Evolutionary conservation across 2,113 vertebrate species (phyloP).

Genomic region (Odocoileus virginianus): DNA sequence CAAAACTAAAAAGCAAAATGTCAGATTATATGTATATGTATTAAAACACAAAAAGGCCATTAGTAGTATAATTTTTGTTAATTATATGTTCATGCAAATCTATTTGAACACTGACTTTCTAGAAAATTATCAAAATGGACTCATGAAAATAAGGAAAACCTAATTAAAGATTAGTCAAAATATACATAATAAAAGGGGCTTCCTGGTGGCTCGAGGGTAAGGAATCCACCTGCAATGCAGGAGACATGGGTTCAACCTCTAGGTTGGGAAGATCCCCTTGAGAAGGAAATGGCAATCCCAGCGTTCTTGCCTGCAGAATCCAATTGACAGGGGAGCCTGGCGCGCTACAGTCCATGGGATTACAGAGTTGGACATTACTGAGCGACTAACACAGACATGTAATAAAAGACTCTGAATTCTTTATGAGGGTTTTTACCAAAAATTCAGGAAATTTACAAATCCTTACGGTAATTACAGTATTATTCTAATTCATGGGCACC

Average conservation of each 20-base stretch:
- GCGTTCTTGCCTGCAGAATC: not conserved
- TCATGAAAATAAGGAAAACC: not conserved
- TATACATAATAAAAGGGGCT: not conserved
- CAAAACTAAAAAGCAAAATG: not conserved
- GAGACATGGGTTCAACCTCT: fast-evolving
- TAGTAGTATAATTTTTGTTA: not conserved
- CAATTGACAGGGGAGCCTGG: not conserved
- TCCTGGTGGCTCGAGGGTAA: not conserved
- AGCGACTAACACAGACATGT: not conserved
- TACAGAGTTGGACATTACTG: not conserved
- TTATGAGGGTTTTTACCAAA: not conserved
- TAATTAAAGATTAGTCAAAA: not conserved
- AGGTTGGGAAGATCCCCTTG: not conserved
- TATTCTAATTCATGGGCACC: not conserved
- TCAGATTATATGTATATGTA: not conserved
- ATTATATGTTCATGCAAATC: not conserved
- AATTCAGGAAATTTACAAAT: not conserved
- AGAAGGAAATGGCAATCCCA: not conserved
- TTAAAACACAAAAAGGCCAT: not conserved
- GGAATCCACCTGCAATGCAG: not conserved
- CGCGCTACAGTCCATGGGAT: not conserved
- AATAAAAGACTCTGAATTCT: not conserved
- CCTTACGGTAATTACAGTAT: not conserved
- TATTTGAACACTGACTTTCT: not conserved
- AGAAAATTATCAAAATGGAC: not conserved